Evolutionary conservation across 2,888 invertebrate species (phyloP).

Genomic region (Clitarchus hookeri): DNA sequence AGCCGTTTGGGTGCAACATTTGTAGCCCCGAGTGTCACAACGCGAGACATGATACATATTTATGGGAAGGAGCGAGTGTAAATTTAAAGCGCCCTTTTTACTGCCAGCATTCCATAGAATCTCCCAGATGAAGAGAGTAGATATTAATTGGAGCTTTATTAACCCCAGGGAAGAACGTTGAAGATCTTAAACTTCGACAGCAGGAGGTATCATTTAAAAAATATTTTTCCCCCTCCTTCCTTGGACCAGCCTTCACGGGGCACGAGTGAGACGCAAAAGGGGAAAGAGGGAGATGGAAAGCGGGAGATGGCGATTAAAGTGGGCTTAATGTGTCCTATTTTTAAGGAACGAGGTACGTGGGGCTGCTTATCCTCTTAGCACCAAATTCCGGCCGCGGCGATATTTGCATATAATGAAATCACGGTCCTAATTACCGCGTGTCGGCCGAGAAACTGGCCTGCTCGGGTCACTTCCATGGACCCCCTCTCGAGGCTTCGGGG

Average conservation of each 20-base stretch:
- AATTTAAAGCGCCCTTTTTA: background rate
- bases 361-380: constrained; percentile 25
- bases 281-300: background rate
- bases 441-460: background rate
- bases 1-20: background rate
- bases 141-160: constrained; percentile 1
- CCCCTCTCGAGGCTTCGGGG: background rate
- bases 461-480: background rate
- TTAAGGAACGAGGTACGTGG: background rate
- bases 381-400: background rate
- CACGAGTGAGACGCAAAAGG: background rate
- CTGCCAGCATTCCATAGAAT: background rate
- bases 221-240: background rate
- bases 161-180: background rate
- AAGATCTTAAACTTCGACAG: background rate
- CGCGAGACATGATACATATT: background rate
- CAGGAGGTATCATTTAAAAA: constrained; percentile 9
- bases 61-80: background rate
- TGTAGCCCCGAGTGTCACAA: background rate
- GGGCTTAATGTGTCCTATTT: background rate
- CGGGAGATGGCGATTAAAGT: background rate
- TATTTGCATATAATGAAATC: constrained; percentile 24
- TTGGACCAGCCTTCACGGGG: background rate
- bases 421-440: constrained; percentile 3
- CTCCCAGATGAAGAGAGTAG: background rate